Evolutionary conservation across 2,797 vertebrate genomes (phyloP).

Genomic region (Margarornis squamiger): DNA sequence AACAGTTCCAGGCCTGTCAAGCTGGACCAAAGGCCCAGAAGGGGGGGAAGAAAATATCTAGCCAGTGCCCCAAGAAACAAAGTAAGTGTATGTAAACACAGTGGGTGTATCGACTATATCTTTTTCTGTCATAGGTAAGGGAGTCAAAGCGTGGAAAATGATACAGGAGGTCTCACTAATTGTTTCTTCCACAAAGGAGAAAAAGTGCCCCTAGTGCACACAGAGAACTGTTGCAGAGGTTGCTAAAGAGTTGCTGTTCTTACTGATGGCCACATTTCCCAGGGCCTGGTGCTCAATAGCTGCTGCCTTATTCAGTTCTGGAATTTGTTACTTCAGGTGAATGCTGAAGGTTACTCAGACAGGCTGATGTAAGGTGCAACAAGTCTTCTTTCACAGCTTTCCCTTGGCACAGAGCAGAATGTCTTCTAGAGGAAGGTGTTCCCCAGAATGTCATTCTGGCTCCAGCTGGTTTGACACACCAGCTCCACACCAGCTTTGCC

Average conservation of each 20-base stretch:
- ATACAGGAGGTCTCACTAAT: background rate
- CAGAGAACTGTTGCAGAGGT: background rate
- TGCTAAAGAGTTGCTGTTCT: background rate
- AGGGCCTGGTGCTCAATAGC: background rate
- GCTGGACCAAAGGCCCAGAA: background rate
- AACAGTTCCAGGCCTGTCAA: background rate
- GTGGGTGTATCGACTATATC: background rate
- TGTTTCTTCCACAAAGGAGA: background rate
- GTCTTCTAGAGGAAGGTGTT: background rate
- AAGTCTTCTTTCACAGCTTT: background rate
- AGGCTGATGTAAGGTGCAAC: background rate
- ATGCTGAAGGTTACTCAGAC: background rate
- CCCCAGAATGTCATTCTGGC: background rate
- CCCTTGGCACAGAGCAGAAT: background rate
- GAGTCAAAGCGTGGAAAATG: background rate
- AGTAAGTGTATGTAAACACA: background rate
- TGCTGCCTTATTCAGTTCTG: background rate
- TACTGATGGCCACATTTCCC: background rate
- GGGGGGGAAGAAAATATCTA: background rate
- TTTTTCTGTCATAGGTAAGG: background rate
- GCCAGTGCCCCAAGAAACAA: background rate
- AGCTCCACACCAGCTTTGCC: background rate
- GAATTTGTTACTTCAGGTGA: background rate
- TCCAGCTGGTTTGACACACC: background rate
- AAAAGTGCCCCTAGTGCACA: background rate